A percentile compares a stretch with the other conserved stretches of the same genome.
These are phyloP conservation scores for Margarornis squamiger DNA, from an alignment of 2,797 vertebrate genomes.

Conservation along the genomic window DNA sequence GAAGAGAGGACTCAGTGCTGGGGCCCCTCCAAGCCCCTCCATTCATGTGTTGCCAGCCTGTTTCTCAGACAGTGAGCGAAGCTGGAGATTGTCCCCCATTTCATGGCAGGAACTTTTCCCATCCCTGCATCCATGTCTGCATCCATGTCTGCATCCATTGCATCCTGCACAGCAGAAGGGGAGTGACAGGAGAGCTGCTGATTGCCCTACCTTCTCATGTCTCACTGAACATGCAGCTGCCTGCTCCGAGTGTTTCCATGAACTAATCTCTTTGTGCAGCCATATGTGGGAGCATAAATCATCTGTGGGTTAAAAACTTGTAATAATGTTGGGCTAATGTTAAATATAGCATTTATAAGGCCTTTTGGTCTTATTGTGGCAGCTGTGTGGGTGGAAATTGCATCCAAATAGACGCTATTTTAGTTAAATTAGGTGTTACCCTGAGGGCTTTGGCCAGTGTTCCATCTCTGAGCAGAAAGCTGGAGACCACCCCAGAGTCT, in stretches of 20 bases:
- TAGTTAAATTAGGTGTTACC: neutral
- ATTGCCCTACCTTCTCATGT: fast-evolving
- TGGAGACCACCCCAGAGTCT: neutral
- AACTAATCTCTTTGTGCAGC: neutral
- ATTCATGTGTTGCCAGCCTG: neutral
- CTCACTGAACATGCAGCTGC: neutral
- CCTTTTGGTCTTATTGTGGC: neutral
- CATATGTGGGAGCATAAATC: neutral
- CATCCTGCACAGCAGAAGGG: fast-evolving
- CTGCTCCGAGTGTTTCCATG: neutral
- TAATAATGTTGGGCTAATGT: neutral
- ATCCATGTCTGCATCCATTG: too few relatives aligned
- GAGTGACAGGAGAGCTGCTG: neutral
- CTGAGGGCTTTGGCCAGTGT: neutral
- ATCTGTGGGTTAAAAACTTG: neutral
- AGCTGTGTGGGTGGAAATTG: neutral
- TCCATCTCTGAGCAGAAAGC: neutral
- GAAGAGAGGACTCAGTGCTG: neutral
- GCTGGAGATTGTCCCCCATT: neutral
- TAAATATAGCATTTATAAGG: neutral
- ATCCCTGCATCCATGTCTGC: neutral
- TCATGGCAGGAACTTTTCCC: neutral
- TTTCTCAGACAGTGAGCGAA: neutral
- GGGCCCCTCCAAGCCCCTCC: neutral
- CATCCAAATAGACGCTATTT: neutral